Evolutionary conservation across 2,113 vertebrate genomes (phyloP), one percentile per base, ranked within the genome.

Genomic region (Piaya cayana): DNA sequence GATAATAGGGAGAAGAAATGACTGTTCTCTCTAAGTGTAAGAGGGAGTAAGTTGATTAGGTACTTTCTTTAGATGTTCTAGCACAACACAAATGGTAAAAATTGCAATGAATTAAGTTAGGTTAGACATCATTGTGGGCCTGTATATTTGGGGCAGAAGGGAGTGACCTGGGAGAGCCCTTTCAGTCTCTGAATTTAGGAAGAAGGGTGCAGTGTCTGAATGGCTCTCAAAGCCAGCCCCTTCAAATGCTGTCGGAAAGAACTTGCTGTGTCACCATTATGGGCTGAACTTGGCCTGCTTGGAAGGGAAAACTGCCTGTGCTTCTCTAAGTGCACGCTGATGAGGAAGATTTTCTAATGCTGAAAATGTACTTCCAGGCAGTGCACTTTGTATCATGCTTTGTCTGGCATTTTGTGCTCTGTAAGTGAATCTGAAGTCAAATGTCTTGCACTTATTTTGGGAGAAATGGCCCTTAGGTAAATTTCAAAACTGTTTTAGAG

Each of bases 261-360:
- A 26, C 42, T 77, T 1, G 1, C 23, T 3, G 0, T 12, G 18
- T 67, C 6, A 20, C 9, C 8, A 1, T 17, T 58, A 23, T 18
- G 27, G 1, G 2, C 65, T 63, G 34, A 67, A 30, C 75, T 56
- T 82, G 49, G 25, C 36, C 55, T 2, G 2, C 17, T 4, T 81
- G 27, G 15, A 7, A 75, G 29, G 21, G 39, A 68, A 72, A 29
- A 10, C 18, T 3, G 2, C 53, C 20, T 47, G 23, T 3, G 1
- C 39, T 64, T 89, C 23, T 47, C 15, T 4, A 32, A 39, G 30
- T 27, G 11, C 1, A 0, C 9, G 67, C 32, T 71, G 39, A 11
- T 39, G 45, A 43, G 37, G 22, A 62, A 45, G 29, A 12, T 59
- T 30, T 83, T n/a, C 45, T 58, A 74, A 55, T 49, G 34, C 19